These are phyloP conservation scores for Hyaena hyaena DNA, from an alignment of 2,113 vertebrate species.

Conservation along the genomic window DNA sequence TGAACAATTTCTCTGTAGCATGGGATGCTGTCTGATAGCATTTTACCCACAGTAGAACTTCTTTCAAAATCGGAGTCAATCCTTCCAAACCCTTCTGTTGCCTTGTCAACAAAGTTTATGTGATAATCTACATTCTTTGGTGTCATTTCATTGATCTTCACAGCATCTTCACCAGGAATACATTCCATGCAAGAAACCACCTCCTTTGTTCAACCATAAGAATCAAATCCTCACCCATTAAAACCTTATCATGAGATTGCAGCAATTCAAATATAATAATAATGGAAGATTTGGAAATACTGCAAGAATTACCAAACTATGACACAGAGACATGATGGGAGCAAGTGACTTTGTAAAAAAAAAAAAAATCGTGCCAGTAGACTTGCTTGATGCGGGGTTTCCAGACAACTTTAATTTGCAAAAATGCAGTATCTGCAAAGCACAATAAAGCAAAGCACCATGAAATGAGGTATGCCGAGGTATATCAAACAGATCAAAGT, in stretches of 20 bases:
- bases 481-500: not conserved
- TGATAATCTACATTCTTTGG: not conserved
- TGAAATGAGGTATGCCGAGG: not conserved
- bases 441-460: not conserved
- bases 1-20: not conserved
- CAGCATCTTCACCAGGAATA: not conserved
- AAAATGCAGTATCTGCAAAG: not conserved
- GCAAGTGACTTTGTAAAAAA: not conserved
- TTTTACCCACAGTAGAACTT: not conserved
- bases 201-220: not conserved
- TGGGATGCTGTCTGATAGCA: not conserved
- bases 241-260: not conserved
- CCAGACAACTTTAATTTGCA: not conserved
- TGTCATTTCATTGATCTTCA: not conserved
- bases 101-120: not conserved
- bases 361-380: not conserved
- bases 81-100: not conserved
- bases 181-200: not conserved
- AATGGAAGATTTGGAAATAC: not conserved
- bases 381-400: not conserved
- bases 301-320: not conserved
- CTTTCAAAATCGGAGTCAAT: not conserved
- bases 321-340: not conserved
- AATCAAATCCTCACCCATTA: not conserved
- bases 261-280: not conserved